Evolutionary conservation across 2,888 invertebrate species (phyloP), one percentile per base, ranked within the genome.

Genomic region (Callinectes sapidus): DNA sequence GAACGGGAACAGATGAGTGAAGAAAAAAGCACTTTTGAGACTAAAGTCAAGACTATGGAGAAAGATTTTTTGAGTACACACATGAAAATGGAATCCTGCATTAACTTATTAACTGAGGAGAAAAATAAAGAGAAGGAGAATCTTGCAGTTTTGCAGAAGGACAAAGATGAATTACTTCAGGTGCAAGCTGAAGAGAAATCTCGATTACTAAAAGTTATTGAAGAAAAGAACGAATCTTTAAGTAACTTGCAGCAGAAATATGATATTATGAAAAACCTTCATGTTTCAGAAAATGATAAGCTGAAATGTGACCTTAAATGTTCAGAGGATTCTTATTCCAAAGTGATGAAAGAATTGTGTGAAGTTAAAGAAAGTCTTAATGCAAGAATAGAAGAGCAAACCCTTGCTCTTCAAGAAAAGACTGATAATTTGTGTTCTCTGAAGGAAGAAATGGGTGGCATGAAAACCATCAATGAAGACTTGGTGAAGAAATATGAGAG

Each of bases 81-180:
- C 16, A 28, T 35, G 14, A 61, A 61, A 87, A 61, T 88, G 88
- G 89, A 91, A 18, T 48, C 35, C n/a, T 48, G 3, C 28, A 48
- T 87, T n/a, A 1, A 61, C n/a, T 2, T 13, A 13, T 28, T 91
- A 48, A 71, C 28, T 18, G 48, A 39, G 5, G 87, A 91, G 18
- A 91, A 71, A 16, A 42, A 61, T 66, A 61, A 35, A 66, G 42
- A 86, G 48, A 66, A 71, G 39, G 91, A 66, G 0, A 16, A 48
- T 35, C 23, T 91, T 32, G 35, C 42, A 23, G 18, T 8, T 18
- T 18, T 91, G 13, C 13, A 86, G 35, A 85, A 61, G 14, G 92
- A 92, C 18, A 92, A 92, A 85, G 89, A 89, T 28, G 28, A 1
- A 16, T n/a, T 89, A 2, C 16, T 85, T 35, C n/a, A 89, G 14